A percentile compares a stretch with the other conserved stretches of the same genome.
These are phyloP conservation scores for Cephalopterus ornatus DNA, from an alignment of 2,113 vertebrate species.

Conservation along the genomic window DNA sequence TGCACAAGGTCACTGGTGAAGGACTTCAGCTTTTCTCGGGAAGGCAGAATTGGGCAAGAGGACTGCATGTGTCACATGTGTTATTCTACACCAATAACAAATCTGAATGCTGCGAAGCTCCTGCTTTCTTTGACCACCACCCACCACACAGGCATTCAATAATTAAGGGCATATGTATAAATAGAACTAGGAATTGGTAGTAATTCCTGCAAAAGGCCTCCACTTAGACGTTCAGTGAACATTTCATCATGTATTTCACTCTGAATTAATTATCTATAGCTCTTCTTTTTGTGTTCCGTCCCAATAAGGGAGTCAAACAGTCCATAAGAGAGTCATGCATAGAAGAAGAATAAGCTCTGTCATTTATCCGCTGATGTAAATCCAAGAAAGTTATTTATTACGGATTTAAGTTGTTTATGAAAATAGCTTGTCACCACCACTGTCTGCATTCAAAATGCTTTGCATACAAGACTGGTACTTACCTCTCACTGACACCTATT, in stretches of 20 bases:
- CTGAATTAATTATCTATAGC: background rate
- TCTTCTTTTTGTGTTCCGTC: background rate
- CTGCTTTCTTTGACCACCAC: background rate
- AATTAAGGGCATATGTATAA: background rate
- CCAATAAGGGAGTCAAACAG: background rate
- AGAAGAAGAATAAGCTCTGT: background rate
- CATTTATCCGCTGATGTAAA: background rate
- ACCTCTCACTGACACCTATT: background rate
- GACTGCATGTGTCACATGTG: rapidly evolving
- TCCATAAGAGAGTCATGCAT: background rate
- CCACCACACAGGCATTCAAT: background rate
- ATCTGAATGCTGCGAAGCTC: background rate
- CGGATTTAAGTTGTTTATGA: background rate
- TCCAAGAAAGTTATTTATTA: background rate
- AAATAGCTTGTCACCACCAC: background rate
- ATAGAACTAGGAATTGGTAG: background rate
- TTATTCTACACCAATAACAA: background rate
- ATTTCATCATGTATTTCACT: background rate
- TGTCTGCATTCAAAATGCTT: background rate
- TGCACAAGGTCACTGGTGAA: background rate
- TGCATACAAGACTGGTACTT: background rate
- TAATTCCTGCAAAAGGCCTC: background rate
- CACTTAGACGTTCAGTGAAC: background rate
- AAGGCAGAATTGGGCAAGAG: background rate
- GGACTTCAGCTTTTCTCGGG: background rate